Evolutionary conservation across 2,113 vertebrate species (phyloP), one percentile per base, ranked within the genome.

Genomic region (Hiodon alosoides): DNA sequence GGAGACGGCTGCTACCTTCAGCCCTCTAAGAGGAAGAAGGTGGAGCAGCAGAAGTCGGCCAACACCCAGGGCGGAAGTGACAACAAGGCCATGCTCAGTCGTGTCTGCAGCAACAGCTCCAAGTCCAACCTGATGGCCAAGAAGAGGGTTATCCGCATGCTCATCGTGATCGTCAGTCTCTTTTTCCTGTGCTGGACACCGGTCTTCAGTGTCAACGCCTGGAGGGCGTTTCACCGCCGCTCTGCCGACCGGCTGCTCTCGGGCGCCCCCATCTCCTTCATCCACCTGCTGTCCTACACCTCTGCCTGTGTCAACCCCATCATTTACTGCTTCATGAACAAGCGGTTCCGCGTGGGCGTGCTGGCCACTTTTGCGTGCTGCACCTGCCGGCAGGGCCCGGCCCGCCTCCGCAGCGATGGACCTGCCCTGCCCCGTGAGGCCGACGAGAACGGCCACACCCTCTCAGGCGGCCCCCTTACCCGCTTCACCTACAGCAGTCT

Each of bases 301-400:
- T 99, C 97, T 0, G 94, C 97, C 76, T 98, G 97, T 0, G 94
- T 98, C 78, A 99, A 99, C 84, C 97, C 97, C 55, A 92, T 99
- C 87, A 95, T 99, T 59, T 99, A 99, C 86, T 99, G 97, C 84
- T 99, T 99, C 72, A 99, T 99, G 97, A 96, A 99, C 93, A 95
- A 90, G 67, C 93, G 96, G 0, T 99, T 99, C 88, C 94, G 97
- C 31, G 85, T 88, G 59, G 95, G 92, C 60, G 94, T 97, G 81
- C 80, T 96, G 1, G 85, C 91, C 79, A 98, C 97, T 0, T 98
- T 98, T 82, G 72, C 87, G 79, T 95, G 95, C 87, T 94, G 93
- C 3, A 48, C 76, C 9, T 13, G 52, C 4, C 65, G 55, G 59
- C 66, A 54, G 9, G 74, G 69, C 65, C 77, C 77, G 5, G 69